Conservation (phyloP, 2,888 invertebrate genomes). For the Chelonus formosanus region DNA sequence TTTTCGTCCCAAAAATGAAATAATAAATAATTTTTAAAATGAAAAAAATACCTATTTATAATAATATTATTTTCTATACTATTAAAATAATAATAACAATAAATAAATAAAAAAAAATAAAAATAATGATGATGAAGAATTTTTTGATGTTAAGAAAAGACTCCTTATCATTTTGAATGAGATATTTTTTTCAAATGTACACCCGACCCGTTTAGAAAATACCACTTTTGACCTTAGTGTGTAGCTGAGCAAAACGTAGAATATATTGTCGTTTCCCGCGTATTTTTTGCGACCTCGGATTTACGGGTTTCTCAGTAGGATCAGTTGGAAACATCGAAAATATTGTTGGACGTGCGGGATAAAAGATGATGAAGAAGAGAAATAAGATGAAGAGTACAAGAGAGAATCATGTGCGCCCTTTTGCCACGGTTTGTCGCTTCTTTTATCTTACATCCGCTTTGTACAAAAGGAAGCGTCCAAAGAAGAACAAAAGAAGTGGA, state of each 20-base stretch:
- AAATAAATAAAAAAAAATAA: too few species aligned
- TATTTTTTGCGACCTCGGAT: constrained; percentile 25
- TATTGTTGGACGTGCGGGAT: constrained; percentile 30
- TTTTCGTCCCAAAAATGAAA: neutral
- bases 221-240: constrained; percentile 21
- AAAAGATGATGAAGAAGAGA: constrained; percentile 12
- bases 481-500: constrained; percentile 21
- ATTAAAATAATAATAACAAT: too few species aligned
- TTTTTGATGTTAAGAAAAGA: too few species aligned
- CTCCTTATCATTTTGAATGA: too few species aligned
- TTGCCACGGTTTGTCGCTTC: constrained; percentile 23
- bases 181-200: neutral
- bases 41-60: too few species aligned
- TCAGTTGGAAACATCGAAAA: constrained; percentile 33
- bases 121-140: too few species aligned
- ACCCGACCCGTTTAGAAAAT: constrained; percentile 26
- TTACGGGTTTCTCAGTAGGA: constrained; percentile 20
- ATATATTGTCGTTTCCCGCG: constrained; percentile 29
- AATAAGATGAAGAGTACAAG: constrained; percentile 12
- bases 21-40: too few species aligned
- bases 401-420: constrained; percentile 14
- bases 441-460: constrained; percentile 24
- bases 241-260: constrained; percentile 6
- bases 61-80: too few species aligned
- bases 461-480: neutral